These are phyloP conservation scores for Saiga tatarica DNA, from an alignment of 2,113 vertebrate species.

Conservation along the genomic window DNA sequence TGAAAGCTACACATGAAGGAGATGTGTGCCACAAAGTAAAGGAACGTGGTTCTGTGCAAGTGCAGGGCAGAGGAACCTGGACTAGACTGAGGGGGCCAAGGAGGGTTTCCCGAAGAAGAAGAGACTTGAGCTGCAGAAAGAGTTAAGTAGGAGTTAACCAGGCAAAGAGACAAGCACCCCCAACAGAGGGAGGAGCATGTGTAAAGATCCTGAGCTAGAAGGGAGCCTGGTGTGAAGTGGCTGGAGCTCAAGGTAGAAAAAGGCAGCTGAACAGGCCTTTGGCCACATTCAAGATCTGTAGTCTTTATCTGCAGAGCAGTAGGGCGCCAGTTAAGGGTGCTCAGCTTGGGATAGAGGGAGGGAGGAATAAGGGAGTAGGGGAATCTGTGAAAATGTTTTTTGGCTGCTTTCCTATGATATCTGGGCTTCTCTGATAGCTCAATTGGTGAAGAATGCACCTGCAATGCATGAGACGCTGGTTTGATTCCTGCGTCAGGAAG, in stretches of 20 bases:
- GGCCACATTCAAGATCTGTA: background rate
- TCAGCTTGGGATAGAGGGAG: background rate
- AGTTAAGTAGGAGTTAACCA: background rate
- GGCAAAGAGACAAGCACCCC: background rate
- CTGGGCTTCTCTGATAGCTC: background rate
- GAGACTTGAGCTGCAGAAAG: background rate
- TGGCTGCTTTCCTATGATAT: background rate
- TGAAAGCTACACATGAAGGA: background rate
- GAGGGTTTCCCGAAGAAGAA: background rate
- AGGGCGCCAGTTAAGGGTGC: background rate
- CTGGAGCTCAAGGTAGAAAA: background rate
- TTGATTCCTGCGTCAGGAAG: background rate
- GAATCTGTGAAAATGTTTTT: background rate
- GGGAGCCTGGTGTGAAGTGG: background rate
- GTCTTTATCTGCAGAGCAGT: background rate
- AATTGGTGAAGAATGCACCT: background rate
- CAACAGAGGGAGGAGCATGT: background rate
- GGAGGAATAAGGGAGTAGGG: too few relatives aligned
- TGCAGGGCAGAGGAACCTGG: background rate
- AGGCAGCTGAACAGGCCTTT: background rate
- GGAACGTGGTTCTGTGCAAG: background rate
- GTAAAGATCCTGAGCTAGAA: background rate
- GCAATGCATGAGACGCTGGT: background rate
- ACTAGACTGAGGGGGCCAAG: background rate
- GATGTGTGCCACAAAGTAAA: background rate